Percentiles rank a stretch among this genome's conserved stretches.
Evolutionary conservation across 2,113 vertebrate species (phyloP).

Genomic region (Sisor rabdophorus): DNA sequence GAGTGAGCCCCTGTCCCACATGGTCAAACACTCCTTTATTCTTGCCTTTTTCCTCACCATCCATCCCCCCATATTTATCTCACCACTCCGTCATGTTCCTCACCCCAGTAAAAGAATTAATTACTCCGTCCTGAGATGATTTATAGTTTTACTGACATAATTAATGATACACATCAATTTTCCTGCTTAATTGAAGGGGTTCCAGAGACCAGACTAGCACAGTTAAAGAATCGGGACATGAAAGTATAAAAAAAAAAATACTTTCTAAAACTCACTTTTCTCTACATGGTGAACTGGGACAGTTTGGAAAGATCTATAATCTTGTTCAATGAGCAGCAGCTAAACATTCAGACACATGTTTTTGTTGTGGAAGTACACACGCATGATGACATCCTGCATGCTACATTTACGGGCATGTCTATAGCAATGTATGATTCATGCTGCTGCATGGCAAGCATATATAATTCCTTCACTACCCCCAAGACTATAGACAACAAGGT

Average conservation of each 20-base stretch:
- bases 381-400: conserved; percentile 43
- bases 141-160: conserved; percentile 95
- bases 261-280: conserved; percentile 20
- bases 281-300: conserved; percentile 2
- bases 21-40: conserved; percentile 61
- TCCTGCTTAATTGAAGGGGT: conserved; percentile 86
- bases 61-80: conserved; percentile 78
- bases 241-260: conserved; percentile 55
- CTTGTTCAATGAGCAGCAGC: conserved; percentile 52
- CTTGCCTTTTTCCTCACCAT: conserved; percentile 48
- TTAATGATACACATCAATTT: conserved; percentile 97
- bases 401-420: conserved; percentile 65
- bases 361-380: conserved; percentile 54
- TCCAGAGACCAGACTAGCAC: conserved; percentile 62
- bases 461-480: conserved; percentile 70
- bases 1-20: conserved; percentile 65
- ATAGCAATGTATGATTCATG: conserved; percentile 76
- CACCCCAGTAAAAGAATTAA: conserved; percentile 90
- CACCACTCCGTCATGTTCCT: conserved; percentile 82
- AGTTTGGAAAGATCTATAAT: conserved; percentile 52
- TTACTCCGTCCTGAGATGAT: conserved; percentile 87
- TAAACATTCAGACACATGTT: conserved; percentile 62
- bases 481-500: conserved; percentile 77
- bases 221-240: conserved; percentile 64
- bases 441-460: conserved; percentile 72